Base-by-base conservation (phyloP, 2,797 vertebrate genomes). In the Lithobates pipiens region DNA sequence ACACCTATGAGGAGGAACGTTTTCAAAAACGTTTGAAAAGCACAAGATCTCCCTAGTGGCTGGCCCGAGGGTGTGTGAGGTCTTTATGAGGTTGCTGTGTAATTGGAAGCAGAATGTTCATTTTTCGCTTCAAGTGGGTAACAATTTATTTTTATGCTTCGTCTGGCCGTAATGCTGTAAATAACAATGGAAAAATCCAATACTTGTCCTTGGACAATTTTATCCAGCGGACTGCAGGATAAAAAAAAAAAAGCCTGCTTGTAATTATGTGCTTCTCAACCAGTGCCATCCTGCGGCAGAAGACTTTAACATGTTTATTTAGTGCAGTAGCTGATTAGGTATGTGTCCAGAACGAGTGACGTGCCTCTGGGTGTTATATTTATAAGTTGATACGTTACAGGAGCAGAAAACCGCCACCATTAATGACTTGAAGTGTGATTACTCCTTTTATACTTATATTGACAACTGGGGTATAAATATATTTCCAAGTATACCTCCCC, bases 161-260 rank as follows among this genome's bases (percentile, higher is more conserved):
- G 27, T 54, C 36, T 72, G 44, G 29, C 77, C 57, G 29, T 21
- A 50, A 34, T 6, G 10, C 21, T 18, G 77, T 54, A 70, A 50
- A 70, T 39, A 57, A 36, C 29, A n/a, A 46, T 29, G 73, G 29
- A 23, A 76, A 21, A 23, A 13, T 18, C 50, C 32, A 13, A 34
- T 61, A 21, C 9, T 23, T n/a, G 50, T 36, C 32, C 27, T n/a
- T 36, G 76, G 76, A 77, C 63, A 57, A 77, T 77, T n/a, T 36
- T 10, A 36, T 29, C 76, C 54, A 1, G 3, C 76, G 29, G 75
- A 61, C 75, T 16, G 46, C 27, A 16, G 50, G 13, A 61, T 10
- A n/a, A 54, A 21, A 76, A 70, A 10, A 25, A 18, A n/a, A 39
- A 39, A 34, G 3, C 34, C 34, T 36, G 39, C 5, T 21, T 50